These are phyloP conservation scores for Perca schrenkii DNA, from an alignment of 2,113 vertebrate species.

Conservation along the genomic window DNA sequence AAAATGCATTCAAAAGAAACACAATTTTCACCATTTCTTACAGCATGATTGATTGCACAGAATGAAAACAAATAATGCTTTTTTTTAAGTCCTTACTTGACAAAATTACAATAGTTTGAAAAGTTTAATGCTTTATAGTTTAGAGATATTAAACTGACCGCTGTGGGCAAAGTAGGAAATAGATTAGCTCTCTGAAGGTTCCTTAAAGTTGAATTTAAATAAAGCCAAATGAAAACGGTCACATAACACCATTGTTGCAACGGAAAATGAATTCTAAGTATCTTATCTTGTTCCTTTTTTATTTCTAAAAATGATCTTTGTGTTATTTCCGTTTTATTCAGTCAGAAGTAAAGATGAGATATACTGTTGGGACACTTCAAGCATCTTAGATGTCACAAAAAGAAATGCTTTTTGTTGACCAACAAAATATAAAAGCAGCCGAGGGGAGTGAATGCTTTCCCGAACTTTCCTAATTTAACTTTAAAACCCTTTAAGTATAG, in stretches of 20 bases:
- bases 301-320: constrained; percentile 15
- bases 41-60: constrained; percentile 44
- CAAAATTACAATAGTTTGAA: constrained; percentile 27
- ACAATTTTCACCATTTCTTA: constrained; percentile 2
- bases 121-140: constrained; percentile 11
- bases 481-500: constrained; percentile 33
- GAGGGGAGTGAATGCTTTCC: constrained; percentile 38
- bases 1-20: constrained; percentile 34
- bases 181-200: neutral
- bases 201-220: neutral
- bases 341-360: constrained; percentile 35
- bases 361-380: constrained; percentile 27
- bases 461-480: constrained; percentile 53
- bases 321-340: constrained; percentile 1
- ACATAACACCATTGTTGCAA: neutral
- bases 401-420: constrained; percentile 58
- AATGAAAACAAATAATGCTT: constrained; percentile 43
- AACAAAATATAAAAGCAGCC: constrained; percentile 42
- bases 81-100: constrained; percentile 44
- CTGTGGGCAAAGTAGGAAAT: constrained; percentile 4
- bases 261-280: neutral
- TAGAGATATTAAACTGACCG: constrained; percentile 13
- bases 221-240: neutral
- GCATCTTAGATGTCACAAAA: constrained; percentile 39
- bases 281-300: neutral